Base-by-base conservation (phyloP, 1,140 invertebrate genomes). In the Heliconius melpomene region DNA sequence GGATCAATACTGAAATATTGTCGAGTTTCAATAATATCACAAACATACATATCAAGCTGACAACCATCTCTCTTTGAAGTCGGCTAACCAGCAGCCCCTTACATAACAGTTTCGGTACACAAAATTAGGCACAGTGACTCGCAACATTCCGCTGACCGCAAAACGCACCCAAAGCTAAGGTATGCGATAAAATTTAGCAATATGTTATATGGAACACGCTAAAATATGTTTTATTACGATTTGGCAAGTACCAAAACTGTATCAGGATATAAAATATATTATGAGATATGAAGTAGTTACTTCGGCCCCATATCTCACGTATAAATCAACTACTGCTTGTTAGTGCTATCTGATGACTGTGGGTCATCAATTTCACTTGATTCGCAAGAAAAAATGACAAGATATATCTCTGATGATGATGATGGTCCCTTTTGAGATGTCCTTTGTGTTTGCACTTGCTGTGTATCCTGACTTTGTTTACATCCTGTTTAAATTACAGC, bases 301-400 rank as follows among this genome's bases (percentile, higher is more conserved):
- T 66, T 66, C 60, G 66, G 50, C 46, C 46, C 38, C 52, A 82
- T 83, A 90, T 91, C 89, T 77, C 89, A 90, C 88, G 88, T 87
- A 79, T 83, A 82, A 82, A 90, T 90, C 89, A 82, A 88, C 88
- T 91, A 89, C 89, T 83, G 88, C 89, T 91, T 89, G 89, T 91
- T 91, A 91, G 88, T 84, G 84, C 29, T 90, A 91, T 91, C 89
- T 78, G 89, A 91, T 91, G 88, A 82, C 86, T 86, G 78, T 36
- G 79, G 87, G 88, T 89, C 88, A 90, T 91, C 90, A 89, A 90
- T 89, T 90, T 87, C 79, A 84, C 87, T 84, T 88, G 87, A 88
- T 89, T 88, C 83, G 87, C 84, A 84, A 85, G 83, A 88, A 88
- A 90, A 90, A 89, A 89, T 88, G 85, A 88, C 86, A 46, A 85